Conservation (phyloP, 1,140 invertebrate species). For the Penaeus chinensis region DNA sequence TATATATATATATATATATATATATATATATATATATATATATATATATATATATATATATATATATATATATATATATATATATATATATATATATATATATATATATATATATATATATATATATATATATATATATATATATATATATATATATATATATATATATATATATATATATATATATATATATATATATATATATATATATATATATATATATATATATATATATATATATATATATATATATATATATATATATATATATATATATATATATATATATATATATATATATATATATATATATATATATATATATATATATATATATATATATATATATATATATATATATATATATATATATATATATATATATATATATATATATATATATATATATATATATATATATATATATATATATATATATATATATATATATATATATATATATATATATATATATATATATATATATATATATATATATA, state of each 20-base stretch:
- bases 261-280: not conserved
- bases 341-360: constrained; percentile 12
- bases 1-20: not conserved
- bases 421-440: not conserved
- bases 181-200: not conserved
- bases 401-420: constrained; percentile 12
- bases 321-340: not conserved
- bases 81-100: constrained; percentile 10
- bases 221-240: not conserved
- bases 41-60: not conserved
- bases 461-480: constrained; percentile 18
- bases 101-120: not conserved
- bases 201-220: constrained; percentile 7
- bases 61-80: not conserved
- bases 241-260: not conserved
- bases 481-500: not conserved
- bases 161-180: not conserved
- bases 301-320: not conserved
- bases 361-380: not conserved
- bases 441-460: not conserved
- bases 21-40: constrained; percentile 21
- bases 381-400: not conserved
- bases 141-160: constrained; percentile 2
- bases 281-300: not conserved
- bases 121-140: not conserved